phyloP scores from a whole-genome alignment of 2,888 invertebrate genomes.

The Vanessa cardui region DNA sequence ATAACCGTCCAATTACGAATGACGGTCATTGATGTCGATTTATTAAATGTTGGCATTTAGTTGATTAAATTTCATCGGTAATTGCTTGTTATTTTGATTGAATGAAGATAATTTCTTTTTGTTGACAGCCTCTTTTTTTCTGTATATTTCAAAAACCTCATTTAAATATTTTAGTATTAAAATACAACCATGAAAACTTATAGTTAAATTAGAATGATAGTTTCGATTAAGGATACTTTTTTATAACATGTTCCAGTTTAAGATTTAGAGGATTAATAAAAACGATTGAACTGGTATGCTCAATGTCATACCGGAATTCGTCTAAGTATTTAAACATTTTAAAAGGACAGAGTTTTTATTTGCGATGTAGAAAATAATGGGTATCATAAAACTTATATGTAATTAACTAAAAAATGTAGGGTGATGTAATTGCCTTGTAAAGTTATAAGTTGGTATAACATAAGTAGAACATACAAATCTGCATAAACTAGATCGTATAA shows the following conservation, averaged over 20 bases:
- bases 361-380: conserved; percentile 49
- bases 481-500: not conserved
- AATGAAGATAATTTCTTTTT: not conserved
- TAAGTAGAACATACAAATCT: not conserved
- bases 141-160: not conserved
- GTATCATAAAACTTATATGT: conserved; percentile 42
- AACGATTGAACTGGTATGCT: not conserved
- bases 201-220: no score
- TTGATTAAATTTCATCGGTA: conserved; percentile 3
- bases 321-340: not conserved
- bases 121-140: conserved; percentile 1
- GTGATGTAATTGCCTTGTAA: not conserved
- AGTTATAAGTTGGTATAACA: not conserved
- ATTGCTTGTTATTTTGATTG: conserved; percentile 5
- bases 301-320: conserved; percentile 36
- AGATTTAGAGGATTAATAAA: no score
- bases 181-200: no score
- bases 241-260: not conserved
- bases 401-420: conserved; percentile 16
- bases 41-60: not conserved
- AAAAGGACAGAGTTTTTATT: conserved; percentile 58
- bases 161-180: not conserved
- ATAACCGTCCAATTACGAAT: conserved; percentile 45
- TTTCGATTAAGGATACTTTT: not conserved
- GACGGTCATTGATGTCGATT: conserved; percentile 15